Evolutionary conservation across 2,888 invertebrate species (phyloP).

Genomic region (Zhengitettix transpicula): DNA sequence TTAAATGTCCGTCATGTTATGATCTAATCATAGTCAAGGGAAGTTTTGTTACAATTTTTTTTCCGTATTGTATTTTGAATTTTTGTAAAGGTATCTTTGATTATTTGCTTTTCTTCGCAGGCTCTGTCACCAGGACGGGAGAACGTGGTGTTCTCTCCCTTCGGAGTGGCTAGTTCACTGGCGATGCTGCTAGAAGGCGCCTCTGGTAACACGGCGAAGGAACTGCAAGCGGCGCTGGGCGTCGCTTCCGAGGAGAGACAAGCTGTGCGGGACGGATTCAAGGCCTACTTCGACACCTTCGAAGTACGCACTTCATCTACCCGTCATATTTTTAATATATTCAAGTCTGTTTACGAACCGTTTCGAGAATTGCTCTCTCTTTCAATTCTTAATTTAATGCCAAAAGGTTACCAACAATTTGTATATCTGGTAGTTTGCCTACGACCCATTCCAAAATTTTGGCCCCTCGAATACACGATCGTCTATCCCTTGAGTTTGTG

Average conservation of each 20-base stretch:
- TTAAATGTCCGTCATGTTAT: too few species aligned
- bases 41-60: too few species aligned
- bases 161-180: slow-evolving; percentile 18
- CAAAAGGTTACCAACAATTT: too few species aligned
- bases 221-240: slow-evolving; percentile 16
- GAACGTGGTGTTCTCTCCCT: slow-evolving; percentile 19
- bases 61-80: too few species aligned
- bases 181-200: slow-evolving; percentile 19
- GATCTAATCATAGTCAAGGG: too few species aligned
- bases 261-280: slow-evolving; percentile 17
- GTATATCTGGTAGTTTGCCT: too few species aligned
- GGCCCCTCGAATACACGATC: too few species aligned
- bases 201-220: slow-evolving; percentile 16
- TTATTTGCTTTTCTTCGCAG: neutral
- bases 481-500: too few species aligned
- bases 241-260: slow-evolving; percentile 9
- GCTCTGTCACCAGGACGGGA: slow-evolving; percentile 14
- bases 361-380: too few species aligned
- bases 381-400: too few species aligned
- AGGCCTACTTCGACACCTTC: slow-evolving; percentile 15
- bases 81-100: too few species aligned
- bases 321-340: neutral
- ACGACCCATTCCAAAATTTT: too few species aligned
- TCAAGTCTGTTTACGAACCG: neutral
- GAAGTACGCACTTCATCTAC: slow-evolving; percentile 5